phyloP scores from a whole-genome alignment of 2,797 vertebrate species.

The Aplochiton taeniatus region DNA sequence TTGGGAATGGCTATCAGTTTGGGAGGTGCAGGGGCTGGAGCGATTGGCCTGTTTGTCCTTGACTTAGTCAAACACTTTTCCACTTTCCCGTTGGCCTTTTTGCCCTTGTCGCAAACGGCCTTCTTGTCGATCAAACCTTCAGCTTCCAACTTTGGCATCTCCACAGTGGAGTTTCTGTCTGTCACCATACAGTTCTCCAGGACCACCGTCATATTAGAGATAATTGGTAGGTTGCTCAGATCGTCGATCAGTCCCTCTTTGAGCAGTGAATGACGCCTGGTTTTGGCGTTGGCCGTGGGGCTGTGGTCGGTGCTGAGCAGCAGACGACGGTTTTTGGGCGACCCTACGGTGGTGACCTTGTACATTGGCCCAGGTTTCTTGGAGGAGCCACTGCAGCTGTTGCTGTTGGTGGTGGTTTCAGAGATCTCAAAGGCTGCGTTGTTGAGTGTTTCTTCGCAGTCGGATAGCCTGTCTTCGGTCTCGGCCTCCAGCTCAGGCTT shows the following conservation, averaged over 20 bases:
- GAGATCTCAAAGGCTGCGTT: conserved; percentile 84
- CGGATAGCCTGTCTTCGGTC: conserved; percentile 89
- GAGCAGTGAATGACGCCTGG: conserved; percentile 86
- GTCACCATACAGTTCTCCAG: conserved; percentile 87
- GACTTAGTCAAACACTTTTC: conserved; percentile 93
- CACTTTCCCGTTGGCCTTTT: conserved; percentile 88
- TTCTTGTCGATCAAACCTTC: conserved; percentile 95
- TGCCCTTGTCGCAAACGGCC: conserved; percentile 80
- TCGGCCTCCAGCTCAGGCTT: conserved; percentile 93
- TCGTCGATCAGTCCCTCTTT: conserved; percentile 88
- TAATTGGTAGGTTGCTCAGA: conserved; percentile 89
- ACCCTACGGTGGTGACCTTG: conserved; percentile 82
- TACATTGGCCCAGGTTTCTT: conserved; percentile 87
- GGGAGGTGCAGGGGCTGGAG: conserved; percentile 89
- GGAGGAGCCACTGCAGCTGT: conserved; percentile 71
- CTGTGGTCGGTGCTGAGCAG: conserved; percentile 83
- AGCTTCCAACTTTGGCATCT: conserved; percentile 98
- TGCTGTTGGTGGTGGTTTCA: conserved; percentile 83
- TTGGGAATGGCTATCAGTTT: conserved; percentile 96
- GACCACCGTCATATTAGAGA: conserved; percentile 94
- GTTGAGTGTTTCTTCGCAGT: conserved; percentile 88
- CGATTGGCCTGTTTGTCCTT: conserved; percentile 88
- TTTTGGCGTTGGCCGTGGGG: conserved; percentile 79
- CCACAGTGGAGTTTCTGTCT: conserved; percentile 83
- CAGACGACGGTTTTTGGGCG: conserved; percentile 89